Evolutionary conservation across 2,888 invertebrate species (phyloP).

Genomic region (Magallana nippona): DNA sequence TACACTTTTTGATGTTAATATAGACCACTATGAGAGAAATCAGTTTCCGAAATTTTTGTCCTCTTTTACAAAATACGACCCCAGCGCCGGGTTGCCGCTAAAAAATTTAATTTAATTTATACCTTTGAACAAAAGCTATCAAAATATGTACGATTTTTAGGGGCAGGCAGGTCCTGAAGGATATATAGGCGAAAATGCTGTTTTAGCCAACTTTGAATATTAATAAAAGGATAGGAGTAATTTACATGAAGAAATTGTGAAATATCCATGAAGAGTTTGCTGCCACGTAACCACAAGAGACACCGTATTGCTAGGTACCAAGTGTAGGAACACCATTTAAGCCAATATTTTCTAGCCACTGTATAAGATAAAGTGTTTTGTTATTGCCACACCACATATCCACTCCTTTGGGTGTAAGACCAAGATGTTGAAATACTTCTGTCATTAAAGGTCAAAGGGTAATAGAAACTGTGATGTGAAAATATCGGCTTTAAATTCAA

Average conservation of each 20-base stretch:
- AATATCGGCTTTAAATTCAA: constrained; percentile 14
- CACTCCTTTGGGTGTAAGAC: background rate
- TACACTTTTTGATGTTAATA: too few relatives aligned
- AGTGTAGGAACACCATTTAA: background rate
- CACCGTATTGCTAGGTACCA: constrained; percentile 10
- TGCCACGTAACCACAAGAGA: constrained; percentile 29
- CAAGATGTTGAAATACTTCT: background rate
- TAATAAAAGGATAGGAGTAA: too few relatives aligned
- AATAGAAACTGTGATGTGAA: constrained; percentile 11
- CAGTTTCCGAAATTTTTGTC: too few relatives aligned
- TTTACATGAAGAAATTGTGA: background rate
- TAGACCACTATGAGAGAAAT: too few relatives aligned
- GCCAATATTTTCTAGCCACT: constrained; percentile 30
- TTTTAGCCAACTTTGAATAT: too few relatives aligned
- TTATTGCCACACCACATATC: constrained; percentile 37
- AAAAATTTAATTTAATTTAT: too few relatives aligned
- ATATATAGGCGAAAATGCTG: too few relatives aligned
- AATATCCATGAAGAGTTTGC: constrained; percentile 21
- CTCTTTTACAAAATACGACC: too few relatives aligned
- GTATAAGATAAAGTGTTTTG: background rate
- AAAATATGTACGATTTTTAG: too few relatives aligned
- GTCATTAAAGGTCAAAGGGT: background rate
- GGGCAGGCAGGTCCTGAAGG: too few relatives aligned
- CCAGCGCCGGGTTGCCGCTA: too few relatives aligned
- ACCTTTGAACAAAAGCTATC: too few relatives aligned